Evolutionary conservation across 2,888 invertebrate genomes (phyloP).

Genomic region (Gisinianus flammeolus): DNA sequence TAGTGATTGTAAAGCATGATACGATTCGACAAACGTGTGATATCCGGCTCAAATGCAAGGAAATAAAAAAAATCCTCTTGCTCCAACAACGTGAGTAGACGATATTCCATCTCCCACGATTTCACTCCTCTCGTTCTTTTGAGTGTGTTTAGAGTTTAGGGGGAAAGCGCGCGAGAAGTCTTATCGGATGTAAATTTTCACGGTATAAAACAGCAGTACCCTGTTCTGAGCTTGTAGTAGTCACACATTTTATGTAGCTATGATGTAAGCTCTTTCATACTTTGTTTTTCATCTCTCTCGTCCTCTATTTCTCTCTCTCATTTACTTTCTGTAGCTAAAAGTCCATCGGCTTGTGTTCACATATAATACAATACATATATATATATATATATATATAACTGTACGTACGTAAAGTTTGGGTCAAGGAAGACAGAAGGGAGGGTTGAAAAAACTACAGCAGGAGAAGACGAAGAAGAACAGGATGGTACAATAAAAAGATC

Average conservation of each 20-base stretch:
- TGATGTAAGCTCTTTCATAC: slow-evolving; percentile 8
- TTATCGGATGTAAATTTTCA: slow-evolving; percentile 12
- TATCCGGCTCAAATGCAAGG: not conserved
- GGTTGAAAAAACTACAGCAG: no score
- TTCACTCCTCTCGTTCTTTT: no score
- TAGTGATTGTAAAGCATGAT: no score
- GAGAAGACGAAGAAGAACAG: slow-evolving; percentile 35
- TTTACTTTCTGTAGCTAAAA: not conserved
- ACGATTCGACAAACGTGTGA: slow-evolving; percentile 1
- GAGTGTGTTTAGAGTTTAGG: not conserved
- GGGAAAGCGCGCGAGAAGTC: not conserved
- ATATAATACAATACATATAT: not conserved
- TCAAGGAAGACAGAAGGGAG: not conserved
- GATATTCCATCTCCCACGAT: not conserved
- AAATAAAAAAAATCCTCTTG: not conserved
- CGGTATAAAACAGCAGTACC: not conserved
- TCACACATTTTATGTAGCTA: not conserved
- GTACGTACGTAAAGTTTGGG: slow-evolving; percentile 10
- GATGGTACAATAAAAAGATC: slow-evolving; percentile 50
- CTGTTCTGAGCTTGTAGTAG: not conserved
- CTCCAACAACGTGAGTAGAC: not conserved
- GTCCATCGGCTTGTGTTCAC: not conserved
- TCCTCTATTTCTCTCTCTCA: not conserved
- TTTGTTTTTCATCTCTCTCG: not conserved
- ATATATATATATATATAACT: not conserved